These are phyloP conservation scores for Ganaspis brasiliensis DNA, from an alignment of 2,888 invertebrate species.

Conservation along the genomic window DNA sequence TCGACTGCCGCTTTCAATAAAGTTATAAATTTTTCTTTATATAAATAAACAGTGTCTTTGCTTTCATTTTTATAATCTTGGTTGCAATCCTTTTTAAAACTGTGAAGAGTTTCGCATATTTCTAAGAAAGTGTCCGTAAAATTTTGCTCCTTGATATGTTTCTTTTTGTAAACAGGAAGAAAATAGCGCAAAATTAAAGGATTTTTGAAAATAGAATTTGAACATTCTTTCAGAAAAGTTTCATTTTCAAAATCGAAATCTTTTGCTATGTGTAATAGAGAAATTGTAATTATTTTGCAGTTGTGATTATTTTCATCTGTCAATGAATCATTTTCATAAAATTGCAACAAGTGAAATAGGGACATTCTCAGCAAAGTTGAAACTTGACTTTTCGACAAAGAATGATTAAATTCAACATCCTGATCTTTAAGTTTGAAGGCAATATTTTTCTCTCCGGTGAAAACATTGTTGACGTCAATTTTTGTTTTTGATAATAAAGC, in stretches of 20 bases:
- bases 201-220: constrained; percentile 78
- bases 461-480: constrained; percentile 76
- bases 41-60: constrained; percentile 74
- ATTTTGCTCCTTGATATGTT: constrained; percentile 63
- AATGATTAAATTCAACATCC: constrained; percentile 57
- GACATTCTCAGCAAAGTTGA: constrained; percentile 65
- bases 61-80: background rate
- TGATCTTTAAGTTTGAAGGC: constrained; percentile 61
- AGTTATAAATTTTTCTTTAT: constrained; percentile 82
- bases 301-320: constrained; percentile 63
- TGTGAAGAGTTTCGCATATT: constrained; percentile 63
- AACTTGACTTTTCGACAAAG: constrained; percentile 64
- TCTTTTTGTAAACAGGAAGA: constrained; percentile 72
- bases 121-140: constrained; percentile 74
- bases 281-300: constrained; percentile 65
- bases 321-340: constrained; percentile 62
- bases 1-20: constrained; percentile 81
- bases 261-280: constrained; percentile 68
- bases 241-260: constrained; percentile 53
- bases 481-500: constrained; percentile 79
- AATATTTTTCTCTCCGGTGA: constrained; percentile 65
- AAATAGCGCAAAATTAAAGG: constrained; percentile 79
- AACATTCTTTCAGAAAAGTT: constrained; percentile 66
- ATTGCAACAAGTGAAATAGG: constrained; percentile 74
- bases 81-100: background rate